Evolutionary conservation across 2,113 vertebrate genomes (phyloP).

Genomic region (Proterorhinus semilunaris): DNA sequence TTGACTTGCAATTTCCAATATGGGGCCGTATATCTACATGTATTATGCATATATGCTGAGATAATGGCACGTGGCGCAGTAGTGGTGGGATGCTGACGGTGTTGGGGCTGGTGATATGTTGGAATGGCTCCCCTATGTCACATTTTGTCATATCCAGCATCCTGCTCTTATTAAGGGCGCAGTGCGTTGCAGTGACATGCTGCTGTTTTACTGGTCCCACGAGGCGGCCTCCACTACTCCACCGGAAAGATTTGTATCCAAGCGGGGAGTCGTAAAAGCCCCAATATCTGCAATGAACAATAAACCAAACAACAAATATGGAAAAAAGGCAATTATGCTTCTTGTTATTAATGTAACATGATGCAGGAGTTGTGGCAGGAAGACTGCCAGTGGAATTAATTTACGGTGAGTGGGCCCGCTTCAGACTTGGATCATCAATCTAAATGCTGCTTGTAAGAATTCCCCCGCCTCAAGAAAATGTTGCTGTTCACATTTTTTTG

Average conservation of each 20-base stretch:
- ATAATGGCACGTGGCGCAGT: constrained; percentile 60
- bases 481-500: constrained; percentile 42
- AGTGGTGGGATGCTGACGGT: constrained; percentile 50
- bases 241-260: constrained; percentile 54
- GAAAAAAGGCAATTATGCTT: constrained; percentile 45
- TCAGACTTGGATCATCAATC: constrained; percentile 27
- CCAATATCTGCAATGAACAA: constrained; percentile 52
- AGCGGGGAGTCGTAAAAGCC: constrained; percentile 56
- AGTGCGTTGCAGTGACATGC: constrained; percentile 52
- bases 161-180: constrained; percentile 60
- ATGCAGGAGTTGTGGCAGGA: constrained; percentile 4
- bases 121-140: constrained; percentile 65
- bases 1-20: constrained; percentile 62
- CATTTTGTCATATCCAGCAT: constrained; percentile 54
- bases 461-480: constrained; percentile 19
- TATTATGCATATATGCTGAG: constrained; percentile 67
- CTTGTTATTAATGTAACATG: constrained; percentile 42
- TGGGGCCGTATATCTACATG: constrained; percentile 67
- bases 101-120: constrained; percentile 55
- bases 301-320: constrained; percentile 58
- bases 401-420: background rate
- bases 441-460: constrained; percentile 25
- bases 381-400: constrained; percentile 30
- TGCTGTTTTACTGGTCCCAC: constrained; percentile 58
- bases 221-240: constrained; percentile 34